Base-by-base conservation (phyloP, 2,113 vertebrate species). In the Pelvicachromis taeniatus region DNA sequence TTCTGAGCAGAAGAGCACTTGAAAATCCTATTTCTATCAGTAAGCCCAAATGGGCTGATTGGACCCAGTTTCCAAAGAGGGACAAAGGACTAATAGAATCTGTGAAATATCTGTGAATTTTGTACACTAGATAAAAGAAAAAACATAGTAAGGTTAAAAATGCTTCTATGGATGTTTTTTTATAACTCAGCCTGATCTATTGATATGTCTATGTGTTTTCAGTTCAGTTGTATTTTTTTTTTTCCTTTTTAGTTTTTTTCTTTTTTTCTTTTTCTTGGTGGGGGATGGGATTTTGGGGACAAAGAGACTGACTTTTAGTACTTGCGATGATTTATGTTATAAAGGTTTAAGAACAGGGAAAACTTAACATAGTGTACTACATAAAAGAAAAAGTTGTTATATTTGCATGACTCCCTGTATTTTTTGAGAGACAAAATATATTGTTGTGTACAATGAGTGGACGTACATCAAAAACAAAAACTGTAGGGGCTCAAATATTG, bases 341-440 rank as follows among this genome's bases (percentile, higher is more conserved):
- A 92, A 94, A 93, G 91, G 91, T 91, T 94, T 93, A 92, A 94
- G 89, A 93, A 59, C 82, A 90, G 88, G 93, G 90, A 90, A 95
- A 90, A 92, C 82, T 93, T 92, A 92, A 91, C 85, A 91, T 93
- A 91, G 89, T 94, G 91, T 95, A 93, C 82, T 94, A 94, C 92
- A 93, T 91, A 91, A 92, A 94, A 91, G 83, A 82, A 93, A 88
- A 94, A 94, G 92, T 88, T 94, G 94, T 95, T 96, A 95, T 96
- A 95, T 96, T 96, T 97, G 96, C 96, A 97, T 97, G 96, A 96
- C 88, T 95, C 95, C 91, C 92, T 96, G 95, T 96, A 96, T 95
- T 96, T 96, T 94, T 94, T 81, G 93, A 95, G 83, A 95, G 91
- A 94, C 89, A 84, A 95, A 93, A 87, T 95, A 90, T 96, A 94